Percentiles rank a stretch among this genome's conserved stretches.
Evolutionary conservation across 2,113 vertebrate species (phyloP).

Genomic region (Lates calcarifer): DNA sequence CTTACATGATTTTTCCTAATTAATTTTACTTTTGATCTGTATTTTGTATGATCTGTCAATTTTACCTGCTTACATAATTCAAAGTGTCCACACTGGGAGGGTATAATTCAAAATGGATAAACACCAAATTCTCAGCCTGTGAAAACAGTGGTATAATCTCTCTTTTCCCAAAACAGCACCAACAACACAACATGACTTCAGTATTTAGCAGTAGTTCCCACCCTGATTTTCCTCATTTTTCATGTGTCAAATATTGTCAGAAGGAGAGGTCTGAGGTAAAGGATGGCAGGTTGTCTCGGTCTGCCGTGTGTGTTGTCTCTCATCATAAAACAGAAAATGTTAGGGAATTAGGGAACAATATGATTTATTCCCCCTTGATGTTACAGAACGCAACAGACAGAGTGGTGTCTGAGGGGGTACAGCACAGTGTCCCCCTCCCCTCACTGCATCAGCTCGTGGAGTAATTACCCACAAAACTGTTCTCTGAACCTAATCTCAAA

Average conservation of each 20-base stretch:
- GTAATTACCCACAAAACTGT: constrained; percentile 53
- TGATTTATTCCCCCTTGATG: constrained; percentile 22
- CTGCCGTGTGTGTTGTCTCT: neutral
- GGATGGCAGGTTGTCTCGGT: neutral
- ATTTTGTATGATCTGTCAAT: neutral
- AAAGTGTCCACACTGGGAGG: neutral
- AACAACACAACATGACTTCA: neutral
- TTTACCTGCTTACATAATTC: neutral
- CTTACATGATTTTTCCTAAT: neutral
- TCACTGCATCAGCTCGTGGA: constrained; percentile 8
- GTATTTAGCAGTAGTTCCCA: neutral
- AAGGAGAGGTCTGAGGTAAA: neutral
- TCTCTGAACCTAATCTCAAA: constrained; percentile 49
- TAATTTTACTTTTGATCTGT: neutral
- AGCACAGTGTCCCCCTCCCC: neutral
- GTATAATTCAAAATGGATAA: neutral
- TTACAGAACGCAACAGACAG: constrained; percentile 6
- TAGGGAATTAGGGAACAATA: constrained; percentile 18
- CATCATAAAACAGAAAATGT: neutral
- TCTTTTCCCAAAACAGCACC: neutral
- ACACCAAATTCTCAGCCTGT: neutral
- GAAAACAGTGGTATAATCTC: neutral
- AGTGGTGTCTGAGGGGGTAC: neutral
- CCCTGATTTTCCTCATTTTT: neutral
- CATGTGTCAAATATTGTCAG: neutral